Evolutionary conservation across 2,113 vertebrate genomes (phyloP), one percentile per base, ranked within the genome.

Genomic region (Onychostruthus taczanowskii): DNA sequence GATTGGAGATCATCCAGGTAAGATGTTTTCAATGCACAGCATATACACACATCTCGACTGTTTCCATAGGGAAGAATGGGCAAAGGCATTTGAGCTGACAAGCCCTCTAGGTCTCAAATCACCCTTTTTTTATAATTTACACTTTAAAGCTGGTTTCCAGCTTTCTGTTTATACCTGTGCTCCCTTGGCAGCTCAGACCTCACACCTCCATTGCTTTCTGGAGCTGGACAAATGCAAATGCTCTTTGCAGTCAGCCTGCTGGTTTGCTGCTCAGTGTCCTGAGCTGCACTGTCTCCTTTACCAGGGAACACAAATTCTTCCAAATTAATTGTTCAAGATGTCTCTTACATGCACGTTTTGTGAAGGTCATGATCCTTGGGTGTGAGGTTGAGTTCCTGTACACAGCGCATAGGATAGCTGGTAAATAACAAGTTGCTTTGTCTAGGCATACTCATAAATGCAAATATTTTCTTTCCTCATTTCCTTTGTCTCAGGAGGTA

Each of bases 291-390:
- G 2, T 63, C 11, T 72, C 24, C 14, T 82, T 52, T 67, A 37
- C 13, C 39, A 83, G n/a, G 13, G 27, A 70, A 31, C 33, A 37
- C 10, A 87, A 68, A 46, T 46, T 27, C 49, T 87, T 73, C 39
- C 49, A 73, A 81, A 61, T 52, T 56, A 61, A 69, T 52, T 23
- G 26, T 39, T 73, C 7, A 41, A 22, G 55, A 30, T 41, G 56
- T 46, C 1, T 3, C 31, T 87, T 59, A 28, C 27, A 20, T 0
- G 1, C 2, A 4, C 0, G 1, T 78, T 74, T 89, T 49, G 28
- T 44, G 50, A 84, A 58, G 39, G 35, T 68, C 26, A 6, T 17
- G 50, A 23, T 78, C 44, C 4, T 56, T 2, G 6, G 22, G 46
- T 49, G 19, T 41, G 67, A 39, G 59, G 31, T 11, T 5, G 9